These are phyloP conservation scores for Acrobasis suavella DNA, from an alignment of 2,888 invertebrate genomes.

Conservation along the genomic window DNA sequence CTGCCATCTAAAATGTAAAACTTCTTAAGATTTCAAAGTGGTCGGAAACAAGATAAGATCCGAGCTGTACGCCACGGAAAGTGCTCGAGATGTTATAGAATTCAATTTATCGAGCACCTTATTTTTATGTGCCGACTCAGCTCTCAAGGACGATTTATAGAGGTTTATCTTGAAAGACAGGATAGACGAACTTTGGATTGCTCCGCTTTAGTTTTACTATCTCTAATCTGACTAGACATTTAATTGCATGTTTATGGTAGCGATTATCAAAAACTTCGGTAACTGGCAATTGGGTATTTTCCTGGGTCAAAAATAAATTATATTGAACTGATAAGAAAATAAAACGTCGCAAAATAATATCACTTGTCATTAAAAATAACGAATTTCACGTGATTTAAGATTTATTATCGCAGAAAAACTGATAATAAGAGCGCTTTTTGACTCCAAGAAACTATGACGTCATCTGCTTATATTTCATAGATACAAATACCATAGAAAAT, in stretches of 20 bases:
- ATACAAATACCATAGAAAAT: too few relatives aligned
- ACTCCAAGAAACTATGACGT: too few relatives aligned
- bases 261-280: not conserved
- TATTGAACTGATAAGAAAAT: too few relatives aligned
- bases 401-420: too few relatives aligned
- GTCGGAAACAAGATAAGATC: not conserved
- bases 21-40: conserved; percentile 5
- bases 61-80: conserved; percentile 23
- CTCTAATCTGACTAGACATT: not conserved
- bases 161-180: conserved; percentile 36
- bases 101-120: conserved; percentile 50
- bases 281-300: too few relatives aligned
- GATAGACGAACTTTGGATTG: conserved; percentile 29
- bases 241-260: not conserved
- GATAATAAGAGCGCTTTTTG: too few relatives aligned
- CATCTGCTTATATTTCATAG: too few relatives aligned
- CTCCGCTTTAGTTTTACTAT: conserved; percentile 23
- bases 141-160: conserved; percentile 40
- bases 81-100: conserved; percentile 40
- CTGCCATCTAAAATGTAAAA: not conserved
- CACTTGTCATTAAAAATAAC: too few relatives aligned
- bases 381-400: too few relatives aligned
- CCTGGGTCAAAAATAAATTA: too few relatives aligned
- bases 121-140: conserved; percentile 46
- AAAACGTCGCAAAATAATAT: too few relatives aligned